Conservation (phyloP, 2,888 invertebrate genomes). For the Eupithecia subumbrata region DNA sequence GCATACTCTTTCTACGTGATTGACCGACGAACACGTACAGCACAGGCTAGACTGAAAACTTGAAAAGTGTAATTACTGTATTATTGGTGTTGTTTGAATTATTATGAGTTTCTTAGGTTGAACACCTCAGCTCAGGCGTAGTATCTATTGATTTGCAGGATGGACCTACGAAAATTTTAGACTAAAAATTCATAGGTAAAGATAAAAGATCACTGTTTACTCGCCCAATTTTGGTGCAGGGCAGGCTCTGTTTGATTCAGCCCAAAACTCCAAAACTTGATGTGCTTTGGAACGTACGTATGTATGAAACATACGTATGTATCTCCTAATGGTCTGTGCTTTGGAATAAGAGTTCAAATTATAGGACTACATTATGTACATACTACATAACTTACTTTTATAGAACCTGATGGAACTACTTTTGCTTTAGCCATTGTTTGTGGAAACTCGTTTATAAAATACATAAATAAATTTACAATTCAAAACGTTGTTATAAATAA, state of each 20-base stretch:
- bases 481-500: neutral
- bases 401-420: slow-evolving; percentile 54
- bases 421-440: slow-evolving; percentile 62
- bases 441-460: slow-evolving; percentile 44
- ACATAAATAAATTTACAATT: slow-evolving; percentile 33
- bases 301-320: too few species aligned
- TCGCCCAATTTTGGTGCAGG: neutral
- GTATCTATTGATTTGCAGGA: neutral
- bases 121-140: neutral
- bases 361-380: too few species aligned
- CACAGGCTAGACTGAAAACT: neutral
- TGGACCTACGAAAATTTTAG: neutral
- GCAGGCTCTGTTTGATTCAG: neutral
- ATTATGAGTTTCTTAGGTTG: too few species aligned
- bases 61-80: too few species aligned
- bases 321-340: too few species aligned
- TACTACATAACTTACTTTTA: slow-evolving; percentile 64
- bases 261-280: neutral
- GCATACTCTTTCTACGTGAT: too few species aligned
- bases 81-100: too few species aligned
- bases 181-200: neutral
- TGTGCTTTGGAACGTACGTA: too few species aligned
- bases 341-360: neutral
- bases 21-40: neutral
- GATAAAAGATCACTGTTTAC: neutral